Conservation (phyloP, 2,797 vertebrate species). For the Rhynchonycteris naso region DNA sequence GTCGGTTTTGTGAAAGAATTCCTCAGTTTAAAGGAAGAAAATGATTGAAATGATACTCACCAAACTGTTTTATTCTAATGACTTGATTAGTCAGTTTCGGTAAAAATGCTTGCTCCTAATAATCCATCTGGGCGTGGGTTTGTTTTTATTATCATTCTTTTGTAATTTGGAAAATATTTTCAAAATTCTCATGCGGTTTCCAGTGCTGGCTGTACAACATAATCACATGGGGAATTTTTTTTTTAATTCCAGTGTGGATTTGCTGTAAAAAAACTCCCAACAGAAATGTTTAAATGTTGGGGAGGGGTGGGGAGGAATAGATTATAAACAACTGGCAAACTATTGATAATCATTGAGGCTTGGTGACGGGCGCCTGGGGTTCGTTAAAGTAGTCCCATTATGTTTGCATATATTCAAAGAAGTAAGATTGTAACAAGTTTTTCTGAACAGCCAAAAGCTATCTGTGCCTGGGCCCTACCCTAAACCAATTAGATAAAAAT, state of each 20-base stretch:
- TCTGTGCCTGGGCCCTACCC: not conserved
- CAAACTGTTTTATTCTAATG: not conserved
- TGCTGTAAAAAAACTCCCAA: conserved; percentile 33
- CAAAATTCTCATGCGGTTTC: conserved; percentile 6
- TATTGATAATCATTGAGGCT: conserved; percentile 19
- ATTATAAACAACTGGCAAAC: not conserved
- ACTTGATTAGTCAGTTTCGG: not conserved
- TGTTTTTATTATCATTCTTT: conserved; percentile 30
- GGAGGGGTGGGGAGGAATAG: not conserved
- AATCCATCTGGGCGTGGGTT: conserved; percentile 18
- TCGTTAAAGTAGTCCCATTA: not conserved
- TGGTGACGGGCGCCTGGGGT: not conserved
- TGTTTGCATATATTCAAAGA: conserved; percentile 40
- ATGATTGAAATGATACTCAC: not conserved
- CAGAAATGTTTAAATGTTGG: conserved; percentile 5
- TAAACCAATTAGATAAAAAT: not conserved
- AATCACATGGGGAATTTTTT: conserved; percentile 2
- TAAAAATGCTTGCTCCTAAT: not conserved
- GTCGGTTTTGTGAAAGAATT: not conserved
- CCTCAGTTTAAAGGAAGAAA: not conserved
- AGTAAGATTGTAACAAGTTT: conserved; percentile 1
- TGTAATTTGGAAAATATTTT: conserved; percentile 33
- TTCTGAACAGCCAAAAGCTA: conserved; percentile 18
- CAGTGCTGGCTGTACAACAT: not conserved
- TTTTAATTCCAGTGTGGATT: not conserved